phyloP scores from a whole-genome alignment of 2,888 invertebrate genomes.

The Heliconius ethilla region DNA sequence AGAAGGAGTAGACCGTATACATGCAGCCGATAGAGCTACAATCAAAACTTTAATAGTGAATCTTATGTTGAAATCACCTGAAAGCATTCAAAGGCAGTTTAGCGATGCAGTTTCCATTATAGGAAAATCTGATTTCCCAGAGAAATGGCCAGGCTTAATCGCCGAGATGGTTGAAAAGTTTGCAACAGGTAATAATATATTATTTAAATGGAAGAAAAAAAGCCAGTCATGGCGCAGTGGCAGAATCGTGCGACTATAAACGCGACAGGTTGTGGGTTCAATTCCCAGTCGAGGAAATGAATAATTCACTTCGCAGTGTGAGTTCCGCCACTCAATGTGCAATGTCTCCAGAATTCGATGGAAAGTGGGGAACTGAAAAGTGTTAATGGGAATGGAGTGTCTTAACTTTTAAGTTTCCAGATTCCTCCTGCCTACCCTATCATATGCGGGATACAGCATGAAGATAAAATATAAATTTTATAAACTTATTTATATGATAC shows the following conservation, averaged over 20 bases:
- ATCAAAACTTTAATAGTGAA: constrained; percentile 94
- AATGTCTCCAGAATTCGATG: neutral
- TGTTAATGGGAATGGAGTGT: no score
- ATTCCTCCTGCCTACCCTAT: no score
- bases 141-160: constrained; percentile 96
- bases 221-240: neutral
- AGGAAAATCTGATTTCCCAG: constrained; percentile 98
- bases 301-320: neutral
- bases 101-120: constrained; percentile 98
- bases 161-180: constrained; percentile 97
- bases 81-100: constrained; percentile 94
- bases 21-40: constrained; percentile 87
- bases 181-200: constrained; percentile 81
- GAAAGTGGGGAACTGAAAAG: no score
- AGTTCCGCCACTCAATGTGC: neutral
- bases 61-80: constrained; percentile 95
- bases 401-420: no score
- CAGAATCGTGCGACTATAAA: neutral
- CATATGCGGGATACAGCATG: no score
- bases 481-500: no score
- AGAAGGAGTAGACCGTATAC: constrained; percentile 90
- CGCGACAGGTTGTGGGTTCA: neutral
- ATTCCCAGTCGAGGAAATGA: neutral
- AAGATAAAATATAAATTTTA: no score
- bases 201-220: neutral